Base-by-base conservation (phyloP, 1,140 invertebrate species). In the Amyelois transitella region DNA sequence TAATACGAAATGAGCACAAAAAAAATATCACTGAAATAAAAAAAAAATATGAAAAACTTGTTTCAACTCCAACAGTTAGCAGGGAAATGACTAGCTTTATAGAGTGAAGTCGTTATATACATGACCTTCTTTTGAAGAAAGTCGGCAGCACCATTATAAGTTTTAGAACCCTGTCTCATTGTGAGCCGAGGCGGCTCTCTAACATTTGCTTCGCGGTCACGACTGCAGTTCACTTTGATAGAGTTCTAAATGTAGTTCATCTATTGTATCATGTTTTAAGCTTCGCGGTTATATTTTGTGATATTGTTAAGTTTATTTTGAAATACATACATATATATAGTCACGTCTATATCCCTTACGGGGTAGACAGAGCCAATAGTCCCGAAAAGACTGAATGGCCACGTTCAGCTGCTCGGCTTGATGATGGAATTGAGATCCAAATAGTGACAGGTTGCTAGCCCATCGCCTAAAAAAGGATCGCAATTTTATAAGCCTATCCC, bases 151-250 rank as follows among this genome's bases (percentile, higher is more conserved):
- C 58, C 60, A 66, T 72, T 72, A 66, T 66, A 69, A 64, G 54
- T 67, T 67, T 61, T 70, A 53, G 51, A 73, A 73, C 64, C 57
- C 51, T 65, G 60, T 69, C 70, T 55, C 52, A 65, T 62, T 67
- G 57, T 45, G 7, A 56, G 28, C 55, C 51, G 19, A 22, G 8
- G 47, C 18, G 20, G 47, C 18, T 53, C 59, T 53, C 32, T 22
- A 25, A n/a, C 6, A 44, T 18, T 18, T 18, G 14, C n/a, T 24
- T 17, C n/a, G 18, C 20, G 14, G 21, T 43, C 38, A 44, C 51
- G 32, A 44, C n/a, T 53, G 25, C 43, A 19, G 2, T 19, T 53
- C 44, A 53, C 43, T 54, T 28, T 28, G 53, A 45, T 14, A 54
- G 10, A 32, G 53, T 54, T 3, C 43, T 48, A 48, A 8, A 25